These are phyloP conservation scores for Phalacrocorax brasilianus DNA, from an alignment of 2,113 vertebrate species.

Conservation along the genomic window DNA sequence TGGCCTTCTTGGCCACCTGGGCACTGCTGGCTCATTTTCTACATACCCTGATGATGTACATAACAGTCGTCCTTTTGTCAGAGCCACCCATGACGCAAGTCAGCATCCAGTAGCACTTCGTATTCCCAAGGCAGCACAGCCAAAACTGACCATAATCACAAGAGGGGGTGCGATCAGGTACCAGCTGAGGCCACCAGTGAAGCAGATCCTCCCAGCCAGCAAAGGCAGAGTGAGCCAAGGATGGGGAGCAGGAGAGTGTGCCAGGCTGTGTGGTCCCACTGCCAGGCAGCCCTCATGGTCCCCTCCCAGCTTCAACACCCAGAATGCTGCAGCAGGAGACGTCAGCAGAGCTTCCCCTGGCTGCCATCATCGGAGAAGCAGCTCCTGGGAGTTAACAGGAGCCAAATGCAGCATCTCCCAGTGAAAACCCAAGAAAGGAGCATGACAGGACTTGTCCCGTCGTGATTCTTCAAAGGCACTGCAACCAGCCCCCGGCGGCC, in stretches of 20 bases:
- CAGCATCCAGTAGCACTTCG: neutral
- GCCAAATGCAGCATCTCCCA: neutral
- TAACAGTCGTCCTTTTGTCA: neutral
- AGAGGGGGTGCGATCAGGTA: neutral
- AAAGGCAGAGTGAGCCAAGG: neutral
- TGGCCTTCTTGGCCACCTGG: too few relatives aligned
- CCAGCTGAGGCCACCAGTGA: neutral
- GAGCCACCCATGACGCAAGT: neutral
- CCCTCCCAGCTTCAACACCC: neutral
- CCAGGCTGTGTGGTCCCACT: neutral
- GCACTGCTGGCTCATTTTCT: too few relatives aligned
- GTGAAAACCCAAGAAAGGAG: neutral
- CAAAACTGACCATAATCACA: neutral
- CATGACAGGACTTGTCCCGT: neutral
- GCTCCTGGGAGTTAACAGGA: neutral
- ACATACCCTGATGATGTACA: too few relatives aligned
- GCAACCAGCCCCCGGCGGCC: neutral
- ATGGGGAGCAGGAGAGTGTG: fast-evolving
- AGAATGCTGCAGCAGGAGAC: neutral
- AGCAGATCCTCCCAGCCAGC: neutral
- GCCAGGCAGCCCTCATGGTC: neutral
- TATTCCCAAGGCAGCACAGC: fast-evolving
- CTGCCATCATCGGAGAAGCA: neutral
- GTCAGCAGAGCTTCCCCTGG: neutral
- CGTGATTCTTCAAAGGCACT: neutral